These are phyloP conservation scores for Arctia plantaginis DNA, from an alignment of 2,888 invertebrate species.

Conservation along the genomic window DNA sequence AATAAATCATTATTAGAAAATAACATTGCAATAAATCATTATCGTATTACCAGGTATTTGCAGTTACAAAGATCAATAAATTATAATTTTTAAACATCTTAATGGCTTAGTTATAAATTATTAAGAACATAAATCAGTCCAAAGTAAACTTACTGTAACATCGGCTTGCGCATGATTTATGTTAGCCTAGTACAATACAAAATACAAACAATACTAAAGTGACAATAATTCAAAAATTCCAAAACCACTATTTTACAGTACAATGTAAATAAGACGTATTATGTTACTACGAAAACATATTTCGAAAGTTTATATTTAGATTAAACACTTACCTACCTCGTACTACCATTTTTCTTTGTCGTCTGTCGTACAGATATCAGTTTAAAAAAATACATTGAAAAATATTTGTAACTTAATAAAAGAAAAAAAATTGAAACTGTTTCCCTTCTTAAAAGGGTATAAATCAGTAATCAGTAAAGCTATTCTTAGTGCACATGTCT, in stretches of 20 bases:
- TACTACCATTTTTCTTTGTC: background rate
- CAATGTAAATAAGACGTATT: conserved; percentile 33
- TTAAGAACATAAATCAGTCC: conserved; percentile 2
- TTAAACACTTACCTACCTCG: background rate
- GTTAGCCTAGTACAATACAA: conserved; percentile 19
- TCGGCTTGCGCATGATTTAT: conserved; percentile 19
- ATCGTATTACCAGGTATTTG: background rate
- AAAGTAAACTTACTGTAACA: conserved; percentile 13
- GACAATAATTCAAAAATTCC: conserved; percentile 23
- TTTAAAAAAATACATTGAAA: background rate
- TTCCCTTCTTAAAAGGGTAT: background rate
- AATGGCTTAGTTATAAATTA: background rate
- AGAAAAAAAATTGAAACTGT: background rate
- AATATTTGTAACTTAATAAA: background rate
- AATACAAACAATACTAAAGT: conserved; percentile 30
- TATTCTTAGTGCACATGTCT: conserved; percentile 2
- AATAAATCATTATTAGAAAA: background rate
- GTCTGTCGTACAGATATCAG: background rate
- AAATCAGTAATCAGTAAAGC: background rate
- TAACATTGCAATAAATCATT: background rate
- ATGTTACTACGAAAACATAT: conserved; percentile 35
- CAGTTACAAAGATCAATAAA: conserved; percentile 2
- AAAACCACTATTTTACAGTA: conserved; percentile 21
- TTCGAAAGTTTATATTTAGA: conserved; percentile 8
- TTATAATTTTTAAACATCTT: conserved; percentile 1